Evolutionary conservation across 2,888 invertebrate species (phyloP), one percentile per base, ranked within the genome.

Genomic region (Drosophila mercatorum): DNA sequence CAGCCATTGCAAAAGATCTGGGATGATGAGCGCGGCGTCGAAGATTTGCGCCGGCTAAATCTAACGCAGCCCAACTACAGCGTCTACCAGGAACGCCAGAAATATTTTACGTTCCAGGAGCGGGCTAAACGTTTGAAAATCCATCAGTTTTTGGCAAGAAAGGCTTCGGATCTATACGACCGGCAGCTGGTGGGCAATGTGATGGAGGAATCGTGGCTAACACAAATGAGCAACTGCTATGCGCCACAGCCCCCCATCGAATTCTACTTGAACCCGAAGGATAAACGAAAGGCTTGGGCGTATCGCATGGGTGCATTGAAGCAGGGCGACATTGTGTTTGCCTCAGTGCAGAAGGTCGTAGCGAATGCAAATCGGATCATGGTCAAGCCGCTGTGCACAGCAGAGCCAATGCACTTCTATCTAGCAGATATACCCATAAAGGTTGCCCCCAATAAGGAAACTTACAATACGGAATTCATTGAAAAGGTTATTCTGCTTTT

Each of bases 361-460:
- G 31, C 60, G 0, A 72, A 71, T 14, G 57, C 72, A 5, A 88
- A 72, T 47, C 78, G 82, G 0, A 58, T 98, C 80, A 43, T 76
- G 11, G 82, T 92, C 4, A 97, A 96, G 93, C 95, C 98, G 31
- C 94, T 98, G 57, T 98, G 97, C 93, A 96, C 97, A 67, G 96
- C 96, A 68, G 96, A 96, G 75, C 96, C 95, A 60, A 95, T 95
- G 78, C 95, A 96, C 52, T 95, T 96, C 92, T 96, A 97, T 93
- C 95, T 98, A 57, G 96, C 96, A 60, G 97, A 98, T 93, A 95
- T 98, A 79, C 96, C 96, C 92, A 95, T 98, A 68, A 97, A 97
- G 95, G 98, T 97, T 94, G 91, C 58, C n/a, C 6, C 4, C 28
- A 17, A 17, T 28, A 11, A 17, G 2, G 10, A 34, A 34, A 2